Percentiles rank a stretch among this genome's conserved stretches.
Conservation (phyloP, 2,888 invertebrate species). For the Netelia melanura region DNA sequence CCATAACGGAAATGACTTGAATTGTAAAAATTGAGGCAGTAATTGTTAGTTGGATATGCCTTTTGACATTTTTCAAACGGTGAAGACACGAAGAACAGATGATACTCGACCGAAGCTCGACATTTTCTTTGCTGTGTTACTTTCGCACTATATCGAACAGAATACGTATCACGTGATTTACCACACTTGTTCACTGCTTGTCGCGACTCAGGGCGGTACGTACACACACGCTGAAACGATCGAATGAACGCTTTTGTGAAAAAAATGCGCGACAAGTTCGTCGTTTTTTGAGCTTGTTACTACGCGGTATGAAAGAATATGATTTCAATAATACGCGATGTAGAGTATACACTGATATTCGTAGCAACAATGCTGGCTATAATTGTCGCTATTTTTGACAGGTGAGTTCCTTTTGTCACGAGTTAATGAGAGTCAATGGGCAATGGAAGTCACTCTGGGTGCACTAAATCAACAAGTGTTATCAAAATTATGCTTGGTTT, state of each 20-base stretch:
- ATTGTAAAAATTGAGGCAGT: slow-evolving; percentile 36
- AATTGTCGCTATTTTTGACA: slow-evolving; percentile 65
- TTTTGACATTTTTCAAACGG: slow-evolving; percentile 42
- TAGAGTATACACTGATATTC: slow-evolving; percentile 50
- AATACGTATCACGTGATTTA: slow-evolving; percentile 30
- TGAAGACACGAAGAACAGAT: not conserved
- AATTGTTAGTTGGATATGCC: slow-evolving; percentile 24
- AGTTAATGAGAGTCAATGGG: not conserved
- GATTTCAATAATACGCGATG: slow-evolving; percentile 55
- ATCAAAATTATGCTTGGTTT: not conserved
- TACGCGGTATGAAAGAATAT: slow-evolving; percentile 19
- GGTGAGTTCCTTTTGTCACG: slow-evolving; percentile 48
- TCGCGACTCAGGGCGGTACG: not conserved
- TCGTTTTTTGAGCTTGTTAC: not conserved
- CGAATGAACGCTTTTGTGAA: not conserved
- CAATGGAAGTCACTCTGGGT: not conserved
- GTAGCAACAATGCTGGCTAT: slow-evolving; percentile 56
- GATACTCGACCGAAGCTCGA: slow-evolving; percentile 27
- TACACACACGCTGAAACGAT: not conserved
- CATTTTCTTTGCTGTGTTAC: slow-evolving; percentile 24
- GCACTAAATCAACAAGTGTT: not conserved
- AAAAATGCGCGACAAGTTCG: not conserved
- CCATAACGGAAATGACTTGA: not conserved
- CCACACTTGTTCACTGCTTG: not conserved
- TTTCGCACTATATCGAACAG: not conserved